Evolutionary conservation across 2,113 vertebrate species (phyloP), one percentile per base, ranked within the genome.

Genomic region (Merops nubicus): DNA sequence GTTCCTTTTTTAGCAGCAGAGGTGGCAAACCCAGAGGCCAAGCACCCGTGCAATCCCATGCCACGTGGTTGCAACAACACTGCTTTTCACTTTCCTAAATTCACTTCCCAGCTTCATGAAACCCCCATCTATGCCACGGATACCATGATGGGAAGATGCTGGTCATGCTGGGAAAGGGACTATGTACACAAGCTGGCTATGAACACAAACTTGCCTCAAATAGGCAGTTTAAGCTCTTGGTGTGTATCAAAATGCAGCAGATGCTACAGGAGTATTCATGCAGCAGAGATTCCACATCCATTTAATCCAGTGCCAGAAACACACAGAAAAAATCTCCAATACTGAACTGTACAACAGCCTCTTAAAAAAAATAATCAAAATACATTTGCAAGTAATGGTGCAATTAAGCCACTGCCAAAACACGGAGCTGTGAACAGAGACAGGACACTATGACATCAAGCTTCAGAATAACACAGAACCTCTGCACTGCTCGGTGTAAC

Each of bases 291-390:
- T 85, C 15, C 8, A 5, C 1, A 1, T 59, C 33, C 45, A 50
- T 59, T 69, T 88, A 93, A 90, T 47, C 42, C 54, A 36, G 72
- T 48, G 10, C 63, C 75, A 85, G 63, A 80, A 91, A 88, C 42
- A 79, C 16, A 34, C 4, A 59, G 38, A 74, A 88, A 81, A 93
- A 76, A 8, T n/a, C 9, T 62, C 48, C 23, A 33, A 11, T n/a
- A 79, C 8, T 28, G 42, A 81, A 57, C 45, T 45, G 25, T 50
- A 38, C 36, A 69, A n/a, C 23, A 85, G 82, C 33, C 21, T 88
- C 36, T 51, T 54, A 34, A 33, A 40, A 28, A 50, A 67, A 18
- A 56, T 14, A 13, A 45, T 3, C 59, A 47, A 56, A 64, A 80
- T 16, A 51, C 10, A 11, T 69, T 77, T 93, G 15, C 50, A 76